Evolutionary conservation across 2,113 vertebrate species (phyloP).

Genomic region (Podarcis raffonei): DNA sequence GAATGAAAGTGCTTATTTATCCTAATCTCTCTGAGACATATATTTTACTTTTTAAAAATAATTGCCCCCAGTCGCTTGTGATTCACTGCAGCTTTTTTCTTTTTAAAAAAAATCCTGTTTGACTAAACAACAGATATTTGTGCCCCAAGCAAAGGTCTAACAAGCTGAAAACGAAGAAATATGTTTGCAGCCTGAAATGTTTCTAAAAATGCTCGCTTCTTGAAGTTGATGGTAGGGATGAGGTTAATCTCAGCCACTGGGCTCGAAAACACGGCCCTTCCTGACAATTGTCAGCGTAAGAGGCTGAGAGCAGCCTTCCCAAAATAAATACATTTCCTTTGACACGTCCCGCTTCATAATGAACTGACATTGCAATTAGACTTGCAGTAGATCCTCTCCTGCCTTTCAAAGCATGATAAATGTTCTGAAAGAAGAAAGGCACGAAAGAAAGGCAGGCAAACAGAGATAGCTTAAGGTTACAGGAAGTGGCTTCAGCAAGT

Average conservation of each 20-base stretch:
- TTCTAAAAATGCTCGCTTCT: slow-evolving; percentile 37
- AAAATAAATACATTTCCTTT: slow-evolving; percentile 31
- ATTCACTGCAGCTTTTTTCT: slow-evolving; percentile 21
- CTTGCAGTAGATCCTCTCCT: slow-evolving; percentile 13
- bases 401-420: slow-evolving; percentile 23
- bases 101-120: slow-evolving; percentile 17
- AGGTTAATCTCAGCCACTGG: slow-evolving; percentile 25
- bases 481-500: slow-evolving; percentile 7
- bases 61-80: slow-evolving; percentile 35
- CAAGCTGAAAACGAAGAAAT: slow-evolving; percentile 40
- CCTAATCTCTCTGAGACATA: slow-evolving; percentile 61
- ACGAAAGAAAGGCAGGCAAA: slow-evolving; percentile 10
- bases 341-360: background rate
- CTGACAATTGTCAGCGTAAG: slow-evolving; percentile 22
- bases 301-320: slow-evolving; percentile 26
- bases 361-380: slow-evolving; percentile 4
- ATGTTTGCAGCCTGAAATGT: background rate
- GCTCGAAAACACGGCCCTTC: slow-evolving; percentile 14
- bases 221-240: background rate
- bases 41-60: slow-evolving; percentile 47
- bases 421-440: slow-evolving; percentile 29
- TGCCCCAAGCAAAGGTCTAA: slow-evolving; percentile 39
- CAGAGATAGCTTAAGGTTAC: background rate
- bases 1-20: slow-evolving; percentile 56
- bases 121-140: background rate